A percentile compares a stretch with the other conserved stretches of the same genome.
Evolutionary conservation across 2,113 vertebrate species (phyloP).

Genomic region (Engraulis encrasicolus): DNA sequence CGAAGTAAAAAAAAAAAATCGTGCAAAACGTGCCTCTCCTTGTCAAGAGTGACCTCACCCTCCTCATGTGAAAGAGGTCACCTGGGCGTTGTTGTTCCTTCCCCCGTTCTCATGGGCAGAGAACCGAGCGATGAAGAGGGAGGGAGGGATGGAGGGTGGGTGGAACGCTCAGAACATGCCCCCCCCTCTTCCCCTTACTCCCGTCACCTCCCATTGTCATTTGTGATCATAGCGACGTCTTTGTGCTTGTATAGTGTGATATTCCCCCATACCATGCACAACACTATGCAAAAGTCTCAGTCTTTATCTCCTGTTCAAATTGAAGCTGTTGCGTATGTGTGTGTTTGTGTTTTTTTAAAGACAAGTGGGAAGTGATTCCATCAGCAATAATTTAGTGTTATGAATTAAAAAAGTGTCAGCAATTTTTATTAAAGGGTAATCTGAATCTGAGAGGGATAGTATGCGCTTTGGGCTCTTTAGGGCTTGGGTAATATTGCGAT

Average conservation of each 20-base stretch:
- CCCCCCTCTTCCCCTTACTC: neutral
- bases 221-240: slow-evolving; percentile 6
- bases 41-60: slow-evolving; percentile 62
- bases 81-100: too few relatives aligned
- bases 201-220: neutral
- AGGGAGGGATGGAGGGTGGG: neutral
- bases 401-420: neutral
- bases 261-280: neutral
- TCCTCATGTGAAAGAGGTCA: slow-evolving; percentile 40
- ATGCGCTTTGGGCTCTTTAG: too few relatives aligned
- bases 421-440: too few relatives aligned
- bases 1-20: neutral
- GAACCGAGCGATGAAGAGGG: neutral
- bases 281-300: slow-evolving; percentile 20
- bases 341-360: neutral
- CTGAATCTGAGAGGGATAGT: too few relatives aligned
- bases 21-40: slow-evolving; percentile 74
- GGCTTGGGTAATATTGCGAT: too few relatives aligned
- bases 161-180: neutral
- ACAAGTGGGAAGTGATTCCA: neutral
- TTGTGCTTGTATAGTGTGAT: slow-evolving; percentile 18
- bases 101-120: neutral
- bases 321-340: neutral
- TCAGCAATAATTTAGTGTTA: slow-evolving; percentile 13
- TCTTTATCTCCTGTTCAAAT: neutral